phyloP scores from a whole-genome alignment of 2,888 invertebrate genomes.

The Folsomia candida region DNA sequence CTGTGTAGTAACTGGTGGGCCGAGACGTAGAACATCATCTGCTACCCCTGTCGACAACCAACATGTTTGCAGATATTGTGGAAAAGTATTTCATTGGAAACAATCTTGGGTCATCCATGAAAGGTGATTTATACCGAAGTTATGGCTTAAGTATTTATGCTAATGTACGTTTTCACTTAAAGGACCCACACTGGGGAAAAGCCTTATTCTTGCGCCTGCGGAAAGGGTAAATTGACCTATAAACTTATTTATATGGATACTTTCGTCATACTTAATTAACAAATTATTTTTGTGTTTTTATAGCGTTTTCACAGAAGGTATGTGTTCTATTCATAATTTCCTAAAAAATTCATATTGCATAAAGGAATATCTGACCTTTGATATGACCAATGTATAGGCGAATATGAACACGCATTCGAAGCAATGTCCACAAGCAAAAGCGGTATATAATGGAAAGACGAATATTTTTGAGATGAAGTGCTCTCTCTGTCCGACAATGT shows the following conservation, averaged over 20 bases:
- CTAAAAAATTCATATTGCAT: no score
- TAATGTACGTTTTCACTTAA: not conserved
- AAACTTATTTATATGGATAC: no score
- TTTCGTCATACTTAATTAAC: no score
- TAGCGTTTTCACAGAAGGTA: not conserved
- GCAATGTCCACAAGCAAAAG: constrained; percentile 34
- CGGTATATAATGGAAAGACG: constrained; percentile 35
- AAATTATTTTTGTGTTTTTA: not conserved
- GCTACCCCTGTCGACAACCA: constrained; percentile 16
- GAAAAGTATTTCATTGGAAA: constrained; percentile 40
- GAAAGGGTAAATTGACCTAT: no score
- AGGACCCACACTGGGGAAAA: constrained; percentile 37
- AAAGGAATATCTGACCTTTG: no score
- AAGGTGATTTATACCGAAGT: not conserved
- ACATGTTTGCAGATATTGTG: constrained; percentile 25
- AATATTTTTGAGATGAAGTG: constrained; percentile 42
- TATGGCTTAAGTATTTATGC: no score
- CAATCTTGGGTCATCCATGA: constrained; percentile 38
- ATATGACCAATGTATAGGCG: constrained; percentile 28
- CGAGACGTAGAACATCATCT: constrained; percentile 9
- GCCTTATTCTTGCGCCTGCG: constrained; percentile 34
- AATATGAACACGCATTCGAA: constrained; percentile 41
- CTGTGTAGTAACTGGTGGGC: not conserved
- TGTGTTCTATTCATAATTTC: no score
- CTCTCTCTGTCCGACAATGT: constrained; percentile 39